Percentiles rank a stretch among this genome's conserved stretches.
These are phyloP conservation scores for Selene dorsalis DNA, from an alignment of 2,797 vertebrate genomes.

Conservation along the genomic window DNA sequence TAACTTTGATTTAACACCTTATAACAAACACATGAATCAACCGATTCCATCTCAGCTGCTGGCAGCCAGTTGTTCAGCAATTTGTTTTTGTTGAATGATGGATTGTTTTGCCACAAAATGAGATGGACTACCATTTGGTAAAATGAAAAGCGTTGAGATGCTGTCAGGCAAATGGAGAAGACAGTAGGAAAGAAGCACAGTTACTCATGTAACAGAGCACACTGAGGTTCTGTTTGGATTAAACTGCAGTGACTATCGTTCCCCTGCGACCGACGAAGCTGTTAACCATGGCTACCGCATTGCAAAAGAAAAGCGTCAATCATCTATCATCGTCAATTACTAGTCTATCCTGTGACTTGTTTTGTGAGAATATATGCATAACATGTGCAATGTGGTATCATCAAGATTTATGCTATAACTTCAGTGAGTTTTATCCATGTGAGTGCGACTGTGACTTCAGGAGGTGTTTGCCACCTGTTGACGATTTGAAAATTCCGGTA, in stretches of 20 bases:
- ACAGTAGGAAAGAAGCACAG: constrained; percentile 35
- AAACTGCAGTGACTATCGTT: constrained; percentile 40
- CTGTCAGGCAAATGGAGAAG: constrained; percentile 35
- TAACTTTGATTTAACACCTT: constrained; percentile 76
- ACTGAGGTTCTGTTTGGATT: constrained; percentile 45
- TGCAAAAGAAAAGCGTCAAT: background rate
- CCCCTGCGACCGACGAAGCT: constrained; percentile 44
- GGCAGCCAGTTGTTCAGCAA: constrained; percentile 53
- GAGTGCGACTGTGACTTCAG: constrained; percentile 25
- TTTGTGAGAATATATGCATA: background rate
- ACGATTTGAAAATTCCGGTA: constrained; percentile 72
- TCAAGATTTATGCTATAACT: background rate
- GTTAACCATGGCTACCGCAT: constrained; percentile 37
- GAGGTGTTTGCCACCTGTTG: constrained; percentile 67
- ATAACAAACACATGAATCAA: constrained; percentile 75
- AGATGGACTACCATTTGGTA: constrained; percentile 23
- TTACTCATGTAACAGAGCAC: constrained; percentile 55
- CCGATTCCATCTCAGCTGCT: constrained; percentile 54
- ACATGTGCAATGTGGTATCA: constrained; percentile 24
- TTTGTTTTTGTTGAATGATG: constrained; percentile 72
- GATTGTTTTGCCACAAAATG: constrained; percentile 59
- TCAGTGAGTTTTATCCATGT: background rate
- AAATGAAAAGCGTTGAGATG: constrained; percentile 24
- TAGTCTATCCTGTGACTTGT: background rate
- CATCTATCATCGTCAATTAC: constrained; percentile 1